Evolutionary conservation across 2,797 vertebrate species (phyloP), one percentile per base, ranked within the genome.

Genomic region (Tarsius wallacei): DNA sequence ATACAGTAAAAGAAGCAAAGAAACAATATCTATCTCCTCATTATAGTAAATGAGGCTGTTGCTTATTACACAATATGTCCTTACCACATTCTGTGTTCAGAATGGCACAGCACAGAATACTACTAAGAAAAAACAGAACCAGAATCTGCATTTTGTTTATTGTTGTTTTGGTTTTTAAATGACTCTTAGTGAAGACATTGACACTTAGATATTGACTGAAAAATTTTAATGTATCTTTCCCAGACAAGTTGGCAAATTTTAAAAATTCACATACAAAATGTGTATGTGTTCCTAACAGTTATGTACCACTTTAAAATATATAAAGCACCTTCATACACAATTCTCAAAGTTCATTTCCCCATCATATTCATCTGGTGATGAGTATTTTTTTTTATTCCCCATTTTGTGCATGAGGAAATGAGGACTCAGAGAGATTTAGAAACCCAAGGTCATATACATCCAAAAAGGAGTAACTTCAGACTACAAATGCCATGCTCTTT

Each of bases 201-300:
- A 9, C 7, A 87, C 68, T 97, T 96, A 94, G 19, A 77, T 86
- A 96, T 95, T 93, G 86, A 63, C 47, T 70, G 61, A 70, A 33
- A 82, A 91, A 61, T 51, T 97, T 96, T 83, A 55, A 19, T 42
- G 13, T 83, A 31, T 42, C 28, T 78, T 71, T 89, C 98, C 74
- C 92, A 97, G 81, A 66, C 24, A 87, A 77, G 33, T 55, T 80
- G 28, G 19, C 10, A 88, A 28, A 49, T 95, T 97, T 86, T 47
- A 97, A 98, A 91, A 98, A 95, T 64, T 66, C 61, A 89, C 87
- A 94, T 63, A 83, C 73, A 95, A 95, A 97, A 97, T 90, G 53
- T 64, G 31, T 88, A 51, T 51, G 47, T 11, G 12, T 12, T 78
- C 3, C 11, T 81, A 88, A 47, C 22, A 92, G 78, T 66, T 85